phyloP scores from a whole-genome alignment of 2,113 vertebrate genomes.

The Mormyrus lacerda region DNA sequence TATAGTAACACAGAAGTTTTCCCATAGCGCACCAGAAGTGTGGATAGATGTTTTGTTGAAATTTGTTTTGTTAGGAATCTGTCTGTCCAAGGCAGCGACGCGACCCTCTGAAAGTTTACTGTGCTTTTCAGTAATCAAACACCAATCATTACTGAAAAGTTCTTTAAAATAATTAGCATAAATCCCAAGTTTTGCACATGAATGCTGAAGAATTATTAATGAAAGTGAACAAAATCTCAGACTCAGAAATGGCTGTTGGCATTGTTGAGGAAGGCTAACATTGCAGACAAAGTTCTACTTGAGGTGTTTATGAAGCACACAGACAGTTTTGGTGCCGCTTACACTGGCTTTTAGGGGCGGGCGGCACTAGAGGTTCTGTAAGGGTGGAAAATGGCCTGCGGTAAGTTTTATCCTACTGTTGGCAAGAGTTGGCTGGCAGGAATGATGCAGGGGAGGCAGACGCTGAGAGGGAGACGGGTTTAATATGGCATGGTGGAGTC shows the following conservation, averaged over 20 bases:
- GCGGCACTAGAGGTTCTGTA: not conserved
- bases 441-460: not conserved
- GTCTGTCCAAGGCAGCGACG: not conserved
- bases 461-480: conserved; percentile 33
- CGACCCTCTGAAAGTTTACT: not conserved
- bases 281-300: not conserved
- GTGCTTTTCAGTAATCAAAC: not conserved
- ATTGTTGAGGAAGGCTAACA: not conserved
- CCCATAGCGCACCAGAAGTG: not conserved
- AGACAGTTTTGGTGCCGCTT: not conserved
- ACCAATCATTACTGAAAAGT: not conserved
- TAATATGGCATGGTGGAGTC: conserved; percentile 16
- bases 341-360: not conserved
- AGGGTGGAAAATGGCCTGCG: not conserved
- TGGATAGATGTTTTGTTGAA: not conserved
- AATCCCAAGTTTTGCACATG: not conserved
- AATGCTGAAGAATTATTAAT: not conserved
- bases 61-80: not conserved
- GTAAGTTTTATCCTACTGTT: not conserved
- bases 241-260: not conserved
- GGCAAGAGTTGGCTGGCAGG: not conserved
- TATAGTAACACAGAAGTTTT: not conserved
- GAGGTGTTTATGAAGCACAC: not conserved
- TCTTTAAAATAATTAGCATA: not conserved
- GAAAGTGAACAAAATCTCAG: not conserved